Evolutionary conservation across 2,888 invertebrate species (phyloP).

Genomic region (Tridacna gigas): DNA sequence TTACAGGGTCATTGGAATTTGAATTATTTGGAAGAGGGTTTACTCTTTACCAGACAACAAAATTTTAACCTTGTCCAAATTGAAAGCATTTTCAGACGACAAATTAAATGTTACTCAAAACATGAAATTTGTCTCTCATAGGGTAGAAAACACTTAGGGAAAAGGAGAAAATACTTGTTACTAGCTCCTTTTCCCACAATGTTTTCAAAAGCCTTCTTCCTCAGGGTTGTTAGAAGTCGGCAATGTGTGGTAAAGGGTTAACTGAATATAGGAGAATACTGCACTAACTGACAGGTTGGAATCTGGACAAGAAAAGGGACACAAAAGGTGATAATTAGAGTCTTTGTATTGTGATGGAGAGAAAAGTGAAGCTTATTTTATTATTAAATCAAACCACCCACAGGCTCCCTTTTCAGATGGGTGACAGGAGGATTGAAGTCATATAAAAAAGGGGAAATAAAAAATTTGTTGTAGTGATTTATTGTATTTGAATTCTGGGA

Average conservation of each 20-base stretch:
- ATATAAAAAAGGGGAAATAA: background rate
- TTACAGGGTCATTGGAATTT: no score
- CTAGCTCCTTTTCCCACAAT: background rate
- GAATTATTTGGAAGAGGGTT: no score
- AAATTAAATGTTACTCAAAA: no score
- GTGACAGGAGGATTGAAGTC: constrained; percentile 1
- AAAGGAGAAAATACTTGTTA: background rate
- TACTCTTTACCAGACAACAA: no score
- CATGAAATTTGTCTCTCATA: no score
- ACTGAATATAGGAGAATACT: background rate
- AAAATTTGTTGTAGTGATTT: background rate
- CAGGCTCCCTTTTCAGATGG: constrained; percentile 5
- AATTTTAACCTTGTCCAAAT: no score
- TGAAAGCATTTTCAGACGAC: no score
- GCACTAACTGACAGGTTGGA: background rate
- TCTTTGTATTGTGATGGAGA: constrained; percentile 22
- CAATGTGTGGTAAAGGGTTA: background rate
- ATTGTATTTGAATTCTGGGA: no score
- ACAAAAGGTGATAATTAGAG: constrained; percentile 24
- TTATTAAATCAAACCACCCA: constrained; percentile 55
- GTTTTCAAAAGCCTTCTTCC: background rate
- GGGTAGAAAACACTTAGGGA: background rate
- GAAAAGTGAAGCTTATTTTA: constrained; percentile 41
- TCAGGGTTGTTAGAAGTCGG: background rate
- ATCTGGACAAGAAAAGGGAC: background rate